Evolutionary conservation across 2,888 invertebrate species (phyloP).

Genomic region (Calliscelio sp.): DNA sequence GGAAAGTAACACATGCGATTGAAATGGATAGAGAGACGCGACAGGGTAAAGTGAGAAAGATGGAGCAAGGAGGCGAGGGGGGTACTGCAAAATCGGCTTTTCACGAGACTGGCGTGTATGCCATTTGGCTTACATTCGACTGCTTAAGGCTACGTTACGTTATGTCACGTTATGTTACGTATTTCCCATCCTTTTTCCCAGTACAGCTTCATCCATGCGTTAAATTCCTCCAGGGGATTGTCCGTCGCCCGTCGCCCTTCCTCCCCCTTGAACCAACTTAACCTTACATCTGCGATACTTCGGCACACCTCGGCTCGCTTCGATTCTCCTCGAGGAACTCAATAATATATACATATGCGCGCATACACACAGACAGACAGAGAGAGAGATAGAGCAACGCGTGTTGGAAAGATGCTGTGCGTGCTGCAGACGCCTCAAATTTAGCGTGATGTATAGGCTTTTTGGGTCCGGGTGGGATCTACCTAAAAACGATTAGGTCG

Average conservation of each 20-base stretch:
- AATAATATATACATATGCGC: conserved; percentile 54
- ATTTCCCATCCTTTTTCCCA: conserved; percentile 70
- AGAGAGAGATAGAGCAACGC: conserved; percentile 4
- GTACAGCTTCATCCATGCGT: conserved; percentile 81
- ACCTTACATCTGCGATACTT: conserved; percentile 59
- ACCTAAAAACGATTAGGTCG: conserved; percentile 58
- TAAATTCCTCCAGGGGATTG: conserved; percentile 81
- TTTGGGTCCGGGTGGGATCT: conserved; percentile 23
- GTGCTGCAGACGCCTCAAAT: conserved; percentile 49
- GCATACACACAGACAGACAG: conserved; percentile 20
- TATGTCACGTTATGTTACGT: conserved; percentile 78
- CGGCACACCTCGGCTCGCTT: conserved; percentile 51
- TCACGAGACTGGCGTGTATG: conserved; percentile 53
- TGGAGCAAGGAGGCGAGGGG: not conserved
- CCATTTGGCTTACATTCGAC: conserved; percentile 61
- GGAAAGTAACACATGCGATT: conserved; percentile 53
- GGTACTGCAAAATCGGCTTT: conserved; percentile 53
- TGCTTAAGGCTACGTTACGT: conserved; percentile 74
- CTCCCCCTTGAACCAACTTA: conserved; percentile 47
- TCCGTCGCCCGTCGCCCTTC: conserved; percentile 62
- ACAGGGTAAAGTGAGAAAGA: too few relatives aligned
- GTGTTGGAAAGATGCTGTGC: conserved; percentile 52
- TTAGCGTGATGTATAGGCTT: conserved; percentile 57
- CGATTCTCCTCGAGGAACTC: conserved; percentile 60
- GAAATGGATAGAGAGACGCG: conserved; percentile 32